A percentile compares a stretch with the other conserved stretches of the same genome.
Conservation (phyloP, 2,888 invertebrate species). For the Epirrita christyi region DNA sequence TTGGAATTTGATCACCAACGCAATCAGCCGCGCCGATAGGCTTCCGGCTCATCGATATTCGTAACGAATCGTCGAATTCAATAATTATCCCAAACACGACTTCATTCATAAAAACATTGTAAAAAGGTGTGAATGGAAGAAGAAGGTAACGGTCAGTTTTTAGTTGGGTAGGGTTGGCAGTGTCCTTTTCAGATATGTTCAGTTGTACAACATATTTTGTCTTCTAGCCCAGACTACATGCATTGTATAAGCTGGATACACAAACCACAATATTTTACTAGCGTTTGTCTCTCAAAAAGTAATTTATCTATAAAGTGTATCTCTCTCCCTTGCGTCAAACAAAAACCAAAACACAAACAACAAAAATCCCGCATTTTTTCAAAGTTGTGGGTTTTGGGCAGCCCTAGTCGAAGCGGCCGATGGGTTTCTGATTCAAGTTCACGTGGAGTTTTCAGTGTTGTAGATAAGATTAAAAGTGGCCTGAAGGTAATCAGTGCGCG, state of each 20-base stretch:
- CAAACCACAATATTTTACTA: too few relatives aligned
- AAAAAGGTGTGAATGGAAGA: constrained; percentile 84
- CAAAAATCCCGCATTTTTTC: too few relatives aligned
- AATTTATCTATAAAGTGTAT: too few relatives aligned
- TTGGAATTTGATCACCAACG: constrained; percentile 76
- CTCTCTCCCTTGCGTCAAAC: too few relatives aligned
- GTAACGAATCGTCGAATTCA: constrained; percentile 83
- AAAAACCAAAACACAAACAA: too few relatives aligned
- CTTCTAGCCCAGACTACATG: neutral
- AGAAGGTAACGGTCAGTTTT: constrained; percentile 76
- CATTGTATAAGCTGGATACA: too few relatives aligned
- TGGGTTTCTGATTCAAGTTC: constrained; percentile 52
- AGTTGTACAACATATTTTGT: neutral
- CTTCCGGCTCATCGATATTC: constrained; percentile 84
- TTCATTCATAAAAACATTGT: constrained; percentile 79
- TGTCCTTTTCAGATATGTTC: neutral
- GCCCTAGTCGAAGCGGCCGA: constrained; percentile 46
- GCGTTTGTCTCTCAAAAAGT: too few relatives aligned
- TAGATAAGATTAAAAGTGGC: constrained; percentile 80
- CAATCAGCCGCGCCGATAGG: constrained; percentile 76
- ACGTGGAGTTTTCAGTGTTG: constrained; percentile 65
- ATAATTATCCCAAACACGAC: constrained; percentile 84
- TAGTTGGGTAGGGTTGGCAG: constrained; percentile 44
- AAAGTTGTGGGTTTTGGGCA: constrained; percentile 1
- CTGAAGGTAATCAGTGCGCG: constrained; percentile 79